phyloP scores from a whole-genome alignment of 1,140 invertebrate species.

The Eupeodes corollae region DNA sequence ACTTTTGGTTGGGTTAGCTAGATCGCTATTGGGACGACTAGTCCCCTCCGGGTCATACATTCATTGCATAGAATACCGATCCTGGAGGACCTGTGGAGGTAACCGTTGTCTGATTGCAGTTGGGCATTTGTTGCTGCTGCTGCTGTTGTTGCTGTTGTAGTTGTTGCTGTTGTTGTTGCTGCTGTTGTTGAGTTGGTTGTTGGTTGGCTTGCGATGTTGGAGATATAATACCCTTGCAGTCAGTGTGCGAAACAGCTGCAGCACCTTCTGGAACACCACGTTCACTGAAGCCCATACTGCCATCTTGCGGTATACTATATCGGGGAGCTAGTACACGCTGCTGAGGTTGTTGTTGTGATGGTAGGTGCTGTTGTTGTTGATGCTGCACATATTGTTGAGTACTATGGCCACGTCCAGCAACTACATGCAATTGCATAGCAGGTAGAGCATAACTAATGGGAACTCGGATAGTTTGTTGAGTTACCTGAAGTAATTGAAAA shows the following conservation, averaged over 20 bases:
- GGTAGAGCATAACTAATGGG: constrained; percentile 35
- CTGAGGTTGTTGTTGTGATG: constrained; percentile 29
- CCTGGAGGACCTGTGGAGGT: constrained; percentile 20
- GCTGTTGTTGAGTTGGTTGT: constrained; percentile 12
- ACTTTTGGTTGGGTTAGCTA: no score
- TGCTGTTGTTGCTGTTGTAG: constrained; percentile 16
- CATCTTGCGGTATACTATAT: constrained; percentile 33
- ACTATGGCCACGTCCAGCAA: constrained; percentile 34
- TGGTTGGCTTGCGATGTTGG: constrained; percentile 34
- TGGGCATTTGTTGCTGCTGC: constrained; percentile 12
- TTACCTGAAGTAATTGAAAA: constrained; percentile 17
- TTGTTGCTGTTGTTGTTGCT: constrained; percentile 14
- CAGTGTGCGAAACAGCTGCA: constrained; percentile 43
- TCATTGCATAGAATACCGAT: constrained; percentile 41
- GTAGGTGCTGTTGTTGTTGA: constrained; percentile 28
- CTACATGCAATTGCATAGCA: constrained; percentile 36
- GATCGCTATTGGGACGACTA: constrained; percentile 34
- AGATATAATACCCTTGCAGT: constrained; percentile 38
- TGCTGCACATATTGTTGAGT: constrained; percentile 32
- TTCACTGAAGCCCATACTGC: constrained; percentile 41
- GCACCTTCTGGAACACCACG: constrained; percentile 53
- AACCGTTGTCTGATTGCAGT: constrained; percentile 2
- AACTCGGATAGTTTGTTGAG: constrained; percentile 37
- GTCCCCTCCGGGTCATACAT: constrained; percentile 38
- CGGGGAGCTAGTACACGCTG: constrained; percentile 20